Evolutionary conservation across 1,140 invertebrate species (phyloP).

Genomic region (Drosophila arawakana): DNA sequence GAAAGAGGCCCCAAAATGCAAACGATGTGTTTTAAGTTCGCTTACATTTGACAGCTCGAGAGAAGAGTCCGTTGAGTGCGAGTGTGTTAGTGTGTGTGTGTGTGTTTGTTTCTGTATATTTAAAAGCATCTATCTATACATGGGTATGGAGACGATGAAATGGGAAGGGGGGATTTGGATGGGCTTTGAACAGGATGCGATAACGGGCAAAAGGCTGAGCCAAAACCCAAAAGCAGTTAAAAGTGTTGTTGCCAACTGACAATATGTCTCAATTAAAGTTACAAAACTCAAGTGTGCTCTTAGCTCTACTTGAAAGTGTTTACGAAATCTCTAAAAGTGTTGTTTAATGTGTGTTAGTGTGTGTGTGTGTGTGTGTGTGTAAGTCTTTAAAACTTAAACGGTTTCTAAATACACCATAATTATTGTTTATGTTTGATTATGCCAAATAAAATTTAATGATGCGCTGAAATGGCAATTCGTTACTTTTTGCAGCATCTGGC

Average conservation of each 20-base stretch:
- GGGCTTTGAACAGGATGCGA: conserved; percentile 48
- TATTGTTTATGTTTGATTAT: conserved; percentile 12
- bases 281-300: conserved; percentile 37
- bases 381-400: background rate
- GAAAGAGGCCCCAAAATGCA: conserved; percentile 59
- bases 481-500: conserved; percentile 22
- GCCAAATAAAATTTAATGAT: conserved; percentile 4
- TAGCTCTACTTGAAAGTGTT: conserved; percentile 35
- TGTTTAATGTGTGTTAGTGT: conserved; percentile 5
- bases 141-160: background rate
- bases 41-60: conserved; percentile 75
- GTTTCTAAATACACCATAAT: conserved; percentile 15
- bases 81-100: no score
- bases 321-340: conserved; percentile 16
- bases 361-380: no score
- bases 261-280: conserved; percentile 59
- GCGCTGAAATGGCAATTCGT: conserved; percentile 7
- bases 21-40: conserved; percentile 82
- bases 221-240: conserved; percentile 36
- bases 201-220: conserved; percentile 11
- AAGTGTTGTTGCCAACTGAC: conserved; percentile 38
- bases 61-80: conserved; percentile 61
- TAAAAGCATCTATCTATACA: conserved; percentile 68
- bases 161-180: conserved; percentile 8
- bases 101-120: conserved; percentile 43